Evolutionary conservation across 2,797 vertebrate species (phyloP).

Genomic region (Helicolenus hilgendorfi): DNA sequence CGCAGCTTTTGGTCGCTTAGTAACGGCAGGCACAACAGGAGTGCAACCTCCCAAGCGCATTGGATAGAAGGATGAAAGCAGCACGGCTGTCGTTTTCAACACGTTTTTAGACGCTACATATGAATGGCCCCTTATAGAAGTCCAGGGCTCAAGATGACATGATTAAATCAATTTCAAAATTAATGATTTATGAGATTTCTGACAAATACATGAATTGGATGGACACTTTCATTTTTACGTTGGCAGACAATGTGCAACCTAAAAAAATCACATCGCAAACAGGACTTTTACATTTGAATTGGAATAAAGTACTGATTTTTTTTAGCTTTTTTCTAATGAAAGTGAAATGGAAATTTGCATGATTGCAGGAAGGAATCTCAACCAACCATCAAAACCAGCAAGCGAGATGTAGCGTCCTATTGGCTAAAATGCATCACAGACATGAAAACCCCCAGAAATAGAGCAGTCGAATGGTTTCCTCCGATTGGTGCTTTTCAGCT

Average conservation of each 20-base stretch:
- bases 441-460: neutral
- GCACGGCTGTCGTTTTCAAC: too few species aligned
- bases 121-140: too few species aligned
- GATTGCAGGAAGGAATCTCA: neutral
- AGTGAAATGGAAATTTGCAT: neutral
- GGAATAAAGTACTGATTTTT: neutral
- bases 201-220: too few species aligned
- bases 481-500: constrained; percentile 14
- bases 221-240: neutral
- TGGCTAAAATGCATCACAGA: neutral
- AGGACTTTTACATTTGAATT: neutral
- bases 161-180: too few species aligned
- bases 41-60: too few species aligned
- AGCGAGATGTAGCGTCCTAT: neutral
- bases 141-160: too few species aligned
- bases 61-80: too few species aligned
- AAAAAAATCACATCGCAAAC: neutral
- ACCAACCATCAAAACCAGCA: neutral
- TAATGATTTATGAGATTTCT: too few species aligned
- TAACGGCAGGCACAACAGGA: too few species aligned
- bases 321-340: neutral
- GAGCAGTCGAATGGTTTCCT: neutral
- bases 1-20: too few species aligned
- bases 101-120: too few species aligned
- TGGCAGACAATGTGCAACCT: neutral